Percentiles rank a stretch among this genome's conserved stretches.
Conservation (phyloP, 2,888 invertebrate species). For the Helicoverpa assulta region DNA sequence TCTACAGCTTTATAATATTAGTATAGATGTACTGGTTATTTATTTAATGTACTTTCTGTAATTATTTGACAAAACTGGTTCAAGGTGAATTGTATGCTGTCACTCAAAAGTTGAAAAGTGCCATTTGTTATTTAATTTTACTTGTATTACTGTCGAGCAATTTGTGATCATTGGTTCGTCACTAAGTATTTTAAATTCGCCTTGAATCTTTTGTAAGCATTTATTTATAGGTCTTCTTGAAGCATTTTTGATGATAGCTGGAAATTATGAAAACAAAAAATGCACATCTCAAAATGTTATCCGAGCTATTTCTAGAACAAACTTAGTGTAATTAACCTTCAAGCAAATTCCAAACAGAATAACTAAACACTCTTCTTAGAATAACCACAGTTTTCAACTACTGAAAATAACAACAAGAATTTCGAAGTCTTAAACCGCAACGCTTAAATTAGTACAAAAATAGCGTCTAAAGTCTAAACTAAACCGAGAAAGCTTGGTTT, state of each 20-base stretch:
- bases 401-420: constrained; percentile 2
- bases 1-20: too few relatives aligned
- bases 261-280: too few relatives aligned
- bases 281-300: too few relatives aligned
- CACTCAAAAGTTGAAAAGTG: constrained; percentile 5
- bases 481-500: neutral
- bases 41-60: neutral
- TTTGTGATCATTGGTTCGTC: too few relatives aligned
- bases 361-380: neutral
- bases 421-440: neutral
- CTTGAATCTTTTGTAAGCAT: too few relatives aligned
- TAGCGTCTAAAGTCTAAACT: constrained; percentile 2
- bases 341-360: too few relatives aligned
- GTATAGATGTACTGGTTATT: neutral
- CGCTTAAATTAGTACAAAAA: constrained; percentile 22
- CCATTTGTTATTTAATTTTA: neutral
- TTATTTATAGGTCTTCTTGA: too few relatives aligned
- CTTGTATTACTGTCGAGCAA: too few relatives aligned
- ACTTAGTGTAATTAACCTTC: too few relatives aligned
- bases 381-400: neutral
- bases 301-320: too few relatives aligned
- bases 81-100: neutral
- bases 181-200: too few relatives aligned
- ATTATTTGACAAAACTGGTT: neutral
- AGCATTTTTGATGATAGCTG: too few relatives aligned